Evolutionary conservation across 2,113 vertebrate genomes (phyloP).

Genomic region (Leuciscus idus): DNA sequence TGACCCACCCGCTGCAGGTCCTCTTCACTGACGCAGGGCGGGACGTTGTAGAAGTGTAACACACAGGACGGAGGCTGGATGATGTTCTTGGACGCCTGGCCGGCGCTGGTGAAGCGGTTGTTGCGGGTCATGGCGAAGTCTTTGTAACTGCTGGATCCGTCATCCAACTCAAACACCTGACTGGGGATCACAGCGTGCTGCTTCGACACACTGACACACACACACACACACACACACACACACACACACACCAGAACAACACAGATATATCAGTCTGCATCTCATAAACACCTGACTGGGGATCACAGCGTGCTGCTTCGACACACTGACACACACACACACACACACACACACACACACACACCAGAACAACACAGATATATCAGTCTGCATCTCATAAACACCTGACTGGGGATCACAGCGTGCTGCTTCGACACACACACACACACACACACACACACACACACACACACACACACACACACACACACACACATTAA

Average conservation of each 20-base stretch:
- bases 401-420: too few species aligned
- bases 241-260: slow-evolving; percentile 1
- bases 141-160: slow-evolving; percentile 87
- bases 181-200: slow-evolving; percentile 92
- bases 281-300: too few species aligned
- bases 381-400: not conserved
- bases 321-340: slow-evolving; percentile 34
- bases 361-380: not conserved
- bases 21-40: slow-evolving; percentile 89
- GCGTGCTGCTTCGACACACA: slow-evolving; percentile 74
- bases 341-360: not conserved
- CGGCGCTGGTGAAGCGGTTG: slow-evolving; percentile 95
- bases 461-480: too few species aligned
- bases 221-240: not conserved
- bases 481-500: too few species aligned
- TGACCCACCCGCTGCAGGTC: slow-evolving; percentile 86
- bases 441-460: too few species aligned
- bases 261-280: not conserved
- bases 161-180: slow-evolving; percentile 85
- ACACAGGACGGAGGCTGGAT: slow-evolving; percentile 92
- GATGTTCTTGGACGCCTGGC: slow-evolving; percentile 96
- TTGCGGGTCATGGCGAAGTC: slow-evolving; percentile 98
- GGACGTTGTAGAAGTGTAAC: slow-evolving; percentile 92
- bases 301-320: slow-evolving; percentile 73
- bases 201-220: slow-evolving; percentile 47